Percentiles rank a stretch among this genome's conserved stretches.
Conservation (phyloP, 2,888 invertebrate genomes). For the Limenitis camilla region DNA sequence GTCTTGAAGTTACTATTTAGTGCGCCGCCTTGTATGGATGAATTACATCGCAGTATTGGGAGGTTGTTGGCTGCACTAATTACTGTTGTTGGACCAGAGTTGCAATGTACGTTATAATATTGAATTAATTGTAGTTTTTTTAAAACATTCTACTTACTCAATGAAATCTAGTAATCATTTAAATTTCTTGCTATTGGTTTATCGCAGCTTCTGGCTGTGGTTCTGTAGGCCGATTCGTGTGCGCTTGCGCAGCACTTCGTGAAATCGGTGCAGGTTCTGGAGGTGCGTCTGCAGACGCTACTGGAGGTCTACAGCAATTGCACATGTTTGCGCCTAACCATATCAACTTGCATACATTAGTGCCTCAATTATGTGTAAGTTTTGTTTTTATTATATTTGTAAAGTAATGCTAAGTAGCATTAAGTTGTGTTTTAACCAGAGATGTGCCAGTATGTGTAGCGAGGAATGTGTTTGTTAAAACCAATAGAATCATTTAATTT, state of each 20-base stretch:
- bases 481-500: too few species aligned
- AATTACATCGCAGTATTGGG: constrained; percentile 91
- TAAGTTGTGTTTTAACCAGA: too few species aligned
- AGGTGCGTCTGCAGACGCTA: constrained; percentile 95
- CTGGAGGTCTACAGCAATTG: constrained; percentile 96
- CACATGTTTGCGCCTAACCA: constrained; percentile 98
- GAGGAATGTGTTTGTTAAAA: too few species aligned
- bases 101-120: constrained; percentile 81
- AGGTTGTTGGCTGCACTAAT: constrained; percentile 95
- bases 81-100: constrained; percentile 97
- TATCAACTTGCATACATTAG: constrained; percentile 92
- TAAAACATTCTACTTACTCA: too few species aligned
- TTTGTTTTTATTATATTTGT: too few species aligned
- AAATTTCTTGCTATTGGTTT: too few species aligned
- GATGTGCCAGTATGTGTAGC: too few species aligned
- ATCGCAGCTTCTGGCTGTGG: constrained; percentile 42
- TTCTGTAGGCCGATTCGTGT: constrained; percentile 80
- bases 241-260: constrained; percentile 94
- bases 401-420: too few species aligned
- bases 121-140: too few species aligned
- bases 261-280: constrained; percentile 90
- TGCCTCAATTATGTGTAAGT: constrained; percentile 91
- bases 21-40: constrained; percentile 92
- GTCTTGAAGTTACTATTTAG: constrained; percentile 91
- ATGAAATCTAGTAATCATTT: too few species aligned